A percentile compares a stretch with the other conserved stretches of the same genome.
These are phyloP conservation scores for Taurulus bubalis DNA, from an alignment of 2,113 vertebrate genomes.

Conservation along the genomic window DNA sequence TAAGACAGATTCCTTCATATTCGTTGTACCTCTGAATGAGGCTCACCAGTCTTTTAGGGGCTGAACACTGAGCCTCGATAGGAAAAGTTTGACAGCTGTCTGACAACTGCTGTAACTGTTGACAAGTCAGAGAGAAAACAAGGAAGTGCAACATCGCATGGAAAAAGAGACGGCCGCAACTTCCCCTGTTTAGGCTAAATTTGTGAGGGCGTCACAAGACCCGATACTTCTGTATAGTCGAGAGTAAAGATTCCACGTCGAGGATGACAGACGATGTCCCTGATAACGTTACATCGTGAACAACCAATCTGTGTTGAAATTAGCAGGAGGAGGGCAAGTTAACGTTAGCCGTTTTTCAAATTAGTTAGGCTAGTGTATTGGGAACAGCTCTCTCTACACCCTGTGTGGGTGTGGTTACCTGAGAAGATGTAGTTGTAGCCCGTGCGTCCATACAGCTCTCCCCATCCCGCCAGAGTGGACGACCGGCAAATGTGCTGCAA, in stretches of 20 bases:
- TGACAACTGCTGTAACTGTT: constrained; percentile 17
- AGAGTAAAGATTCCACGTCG: not conserved
- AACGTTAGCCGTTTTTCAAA: not conserved
- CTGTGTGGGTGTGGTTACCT: constrained; percentile 80
- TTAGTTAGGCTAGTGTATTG: no score
- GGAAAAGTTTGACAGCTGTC: constrained; percentile 21
- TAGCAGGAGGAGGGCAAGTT: not conserved
- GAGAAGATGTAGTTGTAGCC: constrained; percentile 99
- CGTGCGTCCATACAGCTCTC: constrained; percentile 96
- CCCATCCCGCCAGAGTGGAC: constrained; percentile 97
- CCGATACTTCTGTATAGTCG: not conserved
- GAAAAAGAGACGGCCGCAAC: constrained; percentile 19
- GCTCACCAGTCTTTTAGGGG: not conserved
- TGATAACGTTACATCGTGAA: not conserved
- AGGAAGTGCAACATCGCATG: constrained; percentile 28
- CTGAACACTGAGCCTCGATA: not conserved
- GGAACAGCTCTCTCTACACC: no score
- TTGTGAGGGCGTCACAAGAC: not conserved
- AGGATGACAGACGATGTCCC: not conserved
- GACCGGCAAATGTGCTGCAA: constrained; percentile 96
- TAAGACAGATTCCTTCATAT: not conserved
- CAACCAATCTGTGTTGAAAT: not conserved
- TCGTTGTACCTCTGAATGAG: not conserved
- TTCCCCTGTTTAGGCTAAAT: constrained; percentile 5
- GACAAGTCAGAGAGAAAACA: constrained; percentile 12